Percentiles rank a stretch among this genome's conserved stretches.
These are phyloP conservation scores for Lepidurus packardi DNA, from an alignment of 1,140 invertebrate species.

Conservation along the genomic window DNA sequence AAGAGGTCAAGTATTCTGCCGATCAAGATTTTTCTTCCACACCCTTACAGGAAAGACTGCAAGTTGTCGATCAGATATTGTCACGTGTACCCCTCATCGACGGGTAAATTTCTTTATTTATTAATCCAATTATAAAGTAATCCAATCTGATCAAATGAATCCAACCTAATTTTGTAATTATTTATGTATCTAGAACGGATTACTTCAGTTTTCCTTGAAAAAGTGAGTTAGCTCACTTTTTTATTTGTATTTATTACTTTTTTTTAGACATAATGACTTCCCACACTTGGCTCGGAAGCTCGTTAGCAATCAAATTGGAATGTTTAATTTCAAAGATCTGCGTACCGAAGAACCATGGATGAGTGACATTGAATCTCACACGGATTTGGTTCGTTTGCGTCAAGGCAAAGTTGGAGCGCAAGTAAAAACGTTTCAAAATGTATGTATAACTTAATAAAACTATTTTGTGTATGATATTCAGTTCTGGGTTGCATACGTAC, in stretches of 20 bases:
- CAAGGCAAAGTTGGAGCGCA: slow-evolving; percentile 76
- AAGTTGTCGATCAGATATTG: not conserved
- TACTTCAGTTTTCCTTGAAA: not conserved
- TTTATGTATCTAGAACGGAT: not conserved
- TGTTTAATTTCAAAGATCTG: slow-evolving; percentile 71
- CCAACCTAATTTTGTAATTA: not conserved
- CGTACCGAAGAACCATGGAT: slow-evolving; percentile 70
- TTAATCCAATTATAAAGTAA: not conserved
- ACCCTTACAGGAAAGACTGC: not conserved
- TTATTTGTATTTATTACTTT: slow-evolving; percentile 30
- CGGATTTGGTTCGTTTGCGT: slow-evolving; percentile 75
- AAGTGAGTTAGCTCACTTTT: not conserved
- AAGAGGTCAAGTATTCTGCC: not conserved
- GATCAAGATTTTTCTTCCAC: not conserved
- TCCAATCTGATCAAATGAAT: not conserved
- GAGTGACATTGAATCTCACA: slow-evolving; percentile 73
- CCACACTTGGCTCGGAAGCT: slow-evolving; percentile 77
- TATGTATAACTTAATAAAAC: slow-evolving; percentile 25
- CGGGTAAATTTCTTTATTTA: slow-evolving; percentile 25
- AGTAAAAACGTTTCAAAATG: slow-evolving; percentile 49
- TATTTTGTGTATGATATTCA: slow-evolving; percentile 27
- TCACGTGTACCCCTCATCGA: slow-evolving; percentile 31
- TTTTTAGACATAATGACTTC: slow-evolving; percentile 75
- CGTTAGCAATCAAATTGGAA: slow-evolving; percentile 71
- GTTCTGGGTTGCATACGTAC: slow-evolving; percentile 39